Evolutionary conservation across 1,140 invertebrate species (phyloP).

Genomic region (Papilio xuthus): DNA sequence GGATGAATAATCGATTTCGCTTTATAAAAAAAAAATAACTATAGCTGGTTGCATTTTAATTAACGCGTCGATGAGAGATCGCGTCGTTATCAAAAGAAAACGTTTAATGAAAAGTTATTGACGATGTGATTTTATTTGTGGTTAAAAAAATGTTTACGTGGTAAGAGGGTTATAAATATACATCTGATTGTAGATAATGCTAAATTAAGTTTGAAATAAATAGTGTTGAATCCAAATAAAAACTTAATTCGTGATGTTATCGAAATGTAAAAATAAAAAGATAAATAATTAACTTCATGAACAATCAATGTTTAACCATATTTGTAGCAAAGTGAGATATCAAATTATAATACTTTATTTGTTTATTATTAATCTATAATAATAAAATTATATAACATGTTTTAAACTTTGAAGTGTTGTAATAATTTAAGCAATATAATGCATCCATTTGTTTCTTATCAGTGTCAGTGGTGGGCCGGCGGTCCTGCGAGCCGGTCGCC

Average conservation of each 20-base stretch:
- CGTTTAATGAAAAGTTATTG: conserved; percentile 19
- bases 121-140: neutral
- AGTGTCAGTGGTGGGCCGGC: neutral
- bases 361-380: neutral
- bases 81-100: conserved; percentile 27
- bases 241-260: too few relatives aligned
- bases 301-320: too few relatives aligned
- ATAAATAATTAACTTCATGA: neutral
- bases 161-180: neutral
- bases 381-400: neutral
- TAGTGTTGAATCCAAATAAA: too few relatives aligned
- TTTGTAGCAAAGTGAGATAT: too few relatives aligned
- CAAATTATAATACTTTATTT: too few relatives aligned
- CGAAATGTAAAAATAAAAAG: too few relatives aligned
- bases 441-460: neutral
- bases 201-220: too few relatives aligned
- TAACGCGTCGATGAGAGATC: conserved; percentile 32
- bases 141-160: neutral
- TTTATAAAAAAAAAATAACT: conserved; percentile 23
- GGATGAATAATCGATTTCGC: conserved; percentile 35
- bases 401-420: neutral
- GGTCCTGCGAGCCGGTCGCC: neutral
- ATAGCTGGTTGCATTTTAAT: conserved; percentile 34
- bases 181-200: neutral
- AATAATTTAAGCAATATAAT: neutral